Evolutionary conservation across 2,888 invertebrate species (phyloP).

Genomic region (Cataglyphis albicans): DNA sequence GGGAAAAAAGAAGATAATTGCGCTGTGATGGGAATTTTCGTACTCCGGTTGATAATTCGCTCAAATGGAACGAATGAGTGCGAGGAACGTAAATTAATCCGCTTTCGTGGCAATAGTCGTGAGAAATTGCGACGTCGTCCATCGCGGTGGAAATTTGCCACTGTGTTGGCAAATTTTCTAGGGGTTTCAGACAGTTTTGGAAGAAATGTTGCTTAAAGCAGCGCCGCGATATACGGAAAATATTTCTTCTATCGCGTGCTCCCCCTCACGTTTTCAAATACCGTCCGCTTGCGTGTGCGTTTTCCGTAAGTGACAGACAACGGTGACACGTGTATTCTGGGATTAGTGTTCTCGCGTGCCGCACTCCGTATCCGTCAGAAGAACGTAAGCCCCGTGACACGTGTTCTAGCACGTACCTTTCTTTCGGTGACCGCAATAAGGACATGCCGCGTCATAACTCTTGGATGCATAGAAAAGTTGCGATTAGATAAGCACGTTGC

Average conservation of each 20-base stretch:
- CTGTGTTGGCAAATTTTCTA: conserved; percentile 21
- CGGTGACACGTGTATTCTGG: conserved; percentile 47
- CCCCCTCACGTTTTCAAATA: conserved; percentile 42
- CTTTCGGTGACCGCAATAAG: conserved; percentile 32
- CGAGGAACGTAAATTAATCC: conserved; percentile 46
- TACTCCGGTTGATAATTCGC: conserved; percentile 41
- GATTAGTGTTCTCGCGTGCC: conserved; percentile 51
- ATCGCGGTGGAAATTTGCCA: conserved; percentile 14
- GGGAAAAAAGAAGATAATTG: conserved; percentile 8
- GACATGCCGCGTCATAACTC: conserved; percentile 4
- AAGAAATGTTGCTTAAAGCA: conserved; percentile 32
- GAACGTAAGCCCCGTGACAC: conserved; percentile 29
- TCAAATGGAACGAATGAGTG: conserved; percentile 25
- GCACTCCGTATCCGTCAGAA: conserved; percentile 31
- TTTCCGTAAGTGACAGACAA: conserved; percentile 50
- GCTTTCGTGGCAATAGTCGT: conserved; percentile 36
- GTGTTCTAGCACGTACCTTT: conserved; percentile 43
- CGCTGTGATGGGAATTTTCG: conserved; percentile 40
- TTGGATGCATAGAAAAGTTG: conserved; percentile 35
- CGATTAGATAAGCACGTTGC: conserved; percentile 15
- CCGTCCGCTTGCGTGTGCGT: conserved; percentile 44
- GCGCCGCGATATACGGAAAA: conserved; percentile 27
- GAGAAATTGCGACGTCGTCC: conserved; percentile 41
- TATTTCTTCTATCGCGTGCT: conserved; percentile 36
- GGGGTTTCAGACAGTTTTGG: conserved; percentile 12